A percentile compares a stretch with the other conserved stretches of the same genome.
Conservation (phyloP, 2,797 vertebrate species). For the Malacoctenus gilli region DNA sequence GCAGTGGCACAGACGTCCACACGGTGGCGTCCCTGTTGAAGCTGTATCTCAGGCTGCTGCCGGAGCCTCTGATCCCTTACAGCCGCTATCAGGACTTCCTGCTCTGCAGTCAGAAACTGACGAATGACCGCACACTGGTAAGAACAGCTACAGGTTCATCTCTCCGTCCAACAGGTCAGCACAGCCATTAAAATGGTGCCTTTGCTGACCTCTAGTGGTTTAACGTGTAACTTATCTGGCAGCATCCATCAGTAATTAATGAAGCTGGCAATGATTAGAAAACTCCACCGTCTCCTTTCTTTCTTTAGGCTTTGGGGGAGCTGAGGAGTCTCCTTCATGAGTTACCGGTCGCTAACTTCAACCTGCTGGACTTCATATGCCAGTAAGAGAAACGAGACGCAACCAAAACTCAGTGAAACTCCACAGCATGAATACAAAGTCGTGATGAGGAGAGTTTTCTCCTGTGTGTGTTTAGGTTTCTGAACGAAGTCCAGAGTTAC, state of each 20-base stretch:
- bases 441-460: no score
- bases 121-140: conserved; percentile 71
- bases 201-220: neutral
- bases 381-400: conserved; percentile 58
- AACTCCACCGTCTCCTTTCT: neutral
- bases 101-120: conserved; percentile 73
- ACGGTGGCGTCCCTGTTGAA: conserved; percentile 85
- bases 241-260: no score
- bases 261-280: no score
- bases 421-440: no score
- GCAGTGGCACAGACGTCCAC: conserved; percentile 83
- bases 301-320: conserved; percentile 72
- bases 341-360: conserved; percentile 83
- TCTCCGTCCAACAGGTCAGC: neutral
- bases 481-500: conserved; percentile 82
- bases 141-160: neutral
- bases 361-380: conserved; percentile 84
- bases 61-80: conserved; percentile 84
- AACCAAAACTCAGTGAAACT: no score
- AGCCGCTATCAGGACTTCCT: conserved; percentile 80
- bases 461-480: conserved; percentile 67
- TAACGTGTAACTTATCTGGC: no score
- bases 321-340: conserved; percentile 78
- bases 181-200: neutral
- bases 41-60: conserved; percentile 84